phyloP scores from a whole-genome alignment of 2,888 invertebrate genomes.

The Empis stercorea region DNA sequence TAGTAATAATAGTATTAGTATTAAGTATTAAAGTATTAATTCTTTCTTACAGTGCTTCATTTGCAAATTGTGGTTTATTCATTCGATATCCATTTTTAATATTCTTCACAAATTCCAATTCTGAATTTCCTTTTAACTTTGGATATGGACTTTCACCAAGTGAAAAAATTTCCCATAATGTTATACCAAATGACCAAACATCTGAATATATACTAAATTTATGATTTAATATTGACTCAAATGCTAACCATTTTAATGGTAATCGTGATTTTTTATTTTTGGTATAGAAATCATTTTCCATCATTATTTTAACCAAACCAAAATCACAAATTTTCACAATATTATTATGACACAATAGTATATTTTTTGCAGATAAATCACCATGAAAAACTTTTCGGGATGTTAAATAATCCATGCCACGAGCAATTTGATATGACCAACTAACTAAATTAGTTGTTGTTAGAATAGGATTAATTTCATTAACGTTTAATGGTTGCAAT shows the following conservation, averaged over 20 bases:
- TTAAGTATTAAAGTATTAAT: no score
- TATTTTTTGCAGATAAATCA: slow-evolving; percentile 81
- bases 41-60: slow-evolving; percentile 52
- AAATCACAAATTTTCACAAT: slow-evolving; percentile 95
- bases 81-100: slow-evolving; percentile 37
- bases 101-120: no score
- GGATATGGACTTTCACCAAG: slow-evolving; percentile 78
- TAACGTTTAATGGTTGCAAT: not conserved
- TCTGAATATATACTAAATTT: slow-evolving; percentile 91
- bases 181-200: slow-evolving; percentile 87
- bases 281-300: slow-evolving; percentile 49
- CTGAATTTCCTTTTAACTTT: slow-evolving; percentile 28
- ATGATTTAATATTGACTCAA: slow-evolving; percentile 82
- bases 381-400: slow-evolving; percentile 78
- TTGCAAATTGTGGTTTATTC: slow-evolving; percentile 64
- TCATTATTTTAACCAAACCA: slow-evolving; percentile 84
- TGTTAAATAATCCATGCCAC: slow-evolving; percentile 90
- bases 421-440: slow-evolving; percentile 86
- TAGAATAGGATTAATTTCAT: slow-evolving; percentile 27
- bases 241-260: slow-evolving; percentile 94
- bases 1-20: no score
- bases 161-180: slow-evolving; percentile 82
- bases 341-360: slow-evolving; percentile 76
- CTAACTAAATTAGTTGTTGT: slow-evolving; percentile 74
- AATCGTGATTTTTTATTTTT: slow-evolving; percentile 37